Evolutionary conservation across 2,888 invertebrate species (phyloP).

Genomic region (Nasonovia ribisnigri): DNA sequence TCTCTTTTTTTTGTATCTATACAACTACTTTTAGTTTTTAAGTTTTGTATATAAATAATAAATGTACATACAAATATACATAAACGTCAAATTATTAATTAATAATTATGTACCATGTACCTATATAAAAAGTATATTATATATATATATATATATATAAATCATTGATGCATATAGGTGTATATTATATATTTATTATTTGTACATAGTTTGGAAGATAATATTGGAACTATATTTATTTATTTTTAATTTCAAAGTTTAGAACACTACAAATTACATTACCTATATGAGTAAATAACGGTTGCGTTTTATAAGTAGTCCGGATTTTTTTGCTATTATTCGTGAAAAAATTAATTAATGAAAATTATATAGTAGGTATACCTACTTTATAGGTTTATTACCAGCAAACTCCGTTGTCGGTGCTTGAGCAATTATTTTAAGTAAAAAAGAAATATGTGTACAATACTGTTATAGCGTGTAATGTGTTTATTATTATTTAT

Average conservation of each 20-base stretch:
- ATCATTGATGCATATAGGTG: background rate
- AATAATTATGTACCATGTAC: too few species aligned
- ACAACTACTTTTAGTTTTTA: too few species aligned
- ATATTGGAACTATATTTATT: background rate
- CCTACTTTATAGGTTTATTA: background rate
- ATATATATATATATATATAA: too few species aligned
- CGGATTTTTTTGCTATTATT: background rate
- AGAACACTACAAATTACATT: background rate
- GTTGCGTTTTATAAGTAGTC: background rate
- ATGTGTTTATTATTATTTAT: too few species aligned
- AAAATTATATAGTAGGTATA: background rate
- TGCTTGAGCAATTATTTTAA: background rate
- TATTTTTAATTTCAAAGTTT: background rate
- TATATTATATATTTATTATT: background rate
- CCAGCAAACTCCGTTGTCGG: background rate
- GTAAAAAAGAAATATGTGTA: background rate
- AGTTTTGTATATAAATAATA: too few species aligned
- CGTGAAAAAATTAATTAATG: background rate
- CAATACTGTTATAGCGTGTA: background rate
- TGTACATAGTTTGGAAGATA: background rate
- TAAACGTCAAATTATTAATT: background rate
- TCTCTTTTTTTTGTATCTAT: too few species aligned
- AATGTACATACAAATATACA: too few species aligned
- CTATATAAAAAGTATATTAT: too few species aligned
- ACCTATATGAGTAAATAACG: background rate